Percentiles rank a stretch among this genome's conserved stretches.
phyloP scores from a whole-genome alignment of 2,888 invertebrate genomes.

The Metopia argyrocephala region DNA sequence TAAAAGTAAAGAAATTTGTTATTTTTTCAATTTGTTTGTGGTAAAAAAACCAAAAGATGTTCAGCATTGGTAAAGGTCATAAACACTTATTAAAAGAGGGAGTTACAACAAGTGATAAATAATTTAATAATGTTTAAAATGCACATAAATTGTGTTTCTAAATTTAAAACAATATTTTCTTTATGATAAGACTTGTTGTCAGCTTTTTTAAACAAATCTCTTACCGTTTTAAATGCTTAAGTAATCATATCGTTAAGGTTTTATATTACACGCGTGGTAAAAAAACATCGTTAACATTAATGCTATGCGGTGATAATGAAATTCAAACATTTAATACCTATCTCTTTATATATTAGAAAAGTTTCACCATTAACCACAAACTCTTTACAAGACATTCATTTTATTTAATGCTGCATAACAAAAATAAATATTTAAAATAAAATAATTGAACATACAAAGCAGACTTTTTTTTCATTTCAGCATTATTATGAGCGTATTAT shows the following conservation, averaged over 20 bases:
- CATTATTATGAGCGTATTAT: no score
- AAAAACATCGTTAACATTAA: no score
- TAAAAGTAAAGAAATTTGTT: not conserved
- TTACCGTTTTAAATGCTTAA: not conserved
- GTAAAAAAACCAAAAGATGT: not conserved
- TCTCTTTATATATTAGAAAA: conserved; percentile 25
- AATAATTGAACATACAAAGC: no score
- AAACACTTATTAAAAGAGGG: not conserved
- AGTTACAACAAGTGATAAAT: not conserved
- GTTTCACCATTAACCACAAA: conserved; percentile 31
- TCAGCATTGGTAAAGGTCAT: not conserved
- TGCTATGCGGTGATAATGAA: not conserved
- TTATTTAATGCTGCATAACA: not conserved
- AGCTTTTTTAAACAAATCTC: not conserved
- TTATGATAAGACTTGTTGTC: not conserved
- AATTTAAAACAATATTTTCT: not conserved
- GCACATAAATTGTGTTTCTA: not conserved
- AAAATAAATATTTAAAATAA: not conserved
- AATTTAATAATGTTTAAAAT: not conserved
- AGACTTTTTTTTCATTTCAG: not conserved
- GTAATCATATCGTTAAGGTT: no score
- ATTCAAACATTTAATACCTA: not conserved
- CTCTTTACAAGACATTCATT: not conserved
- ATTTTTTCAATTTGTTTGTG: not conserved
- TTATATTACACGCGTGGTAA: not conserved